A percentile compares a stretch with the other conserved stretches of the same genome.
Evolutionary conservation across 2,888 invertebrate genomes (phyloP).

Genomic region (Ochropleura leucogaster): DNA sequence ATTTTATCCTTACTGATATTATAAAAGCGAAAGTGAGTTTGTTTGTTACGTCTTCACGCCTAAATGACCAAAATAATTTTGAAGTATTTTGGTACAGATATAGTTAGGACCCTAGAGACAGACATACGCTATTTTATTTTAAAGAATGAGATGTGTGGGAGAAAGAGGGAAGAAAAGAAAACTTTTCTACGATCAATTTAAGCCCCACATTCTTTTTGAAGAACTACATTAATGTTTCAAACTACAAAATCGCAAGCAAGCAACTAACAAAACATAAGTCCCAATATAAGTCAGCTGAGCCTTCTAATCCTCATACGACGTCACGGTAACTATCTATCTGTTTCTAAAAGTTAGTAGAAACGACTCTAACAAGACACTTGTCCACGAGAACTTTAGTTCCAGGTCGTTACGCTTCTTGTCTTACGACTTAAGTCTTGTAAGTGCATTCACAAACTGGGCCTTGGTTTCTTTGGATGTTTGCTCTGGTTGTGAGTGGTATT

Average conservation of each 20-base stretch:
- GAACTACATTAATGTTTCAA: neutral
- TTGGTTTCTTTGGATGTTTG: conserved; percentile 34
- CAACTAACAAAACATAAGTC: conserved; percentile 49
- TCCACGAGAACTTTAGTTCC: conserved; percentile 64
- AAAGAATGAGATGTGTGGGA: too few species aligned
- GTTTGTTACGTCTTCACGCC: too few species aligned
- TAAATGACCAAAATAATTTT: too few species aligned
- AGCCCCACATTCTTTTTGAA: too few species aligned
- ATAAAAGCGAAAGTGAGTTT: too few species aligned
- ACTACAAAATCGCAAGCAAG: conserved; percentile 18
- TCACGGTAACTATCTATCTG: conserved; percentile 67
- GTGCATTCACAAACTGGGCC: conserved; percentile 43
- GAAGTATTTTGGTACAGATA: too few species aligned
- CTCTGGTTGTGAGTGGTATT: conserved; percentile 12
- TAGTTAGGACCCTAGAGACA: too few species aligned
- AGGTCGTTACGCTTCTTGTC: conserved; percentile 68
- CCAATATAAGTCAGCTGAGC: conserved; percentile 41
- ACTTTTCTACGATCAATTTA: too few species aligned
- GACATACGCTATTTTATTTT: too few species aligned
- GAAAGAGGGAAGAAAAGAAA: too few species aligned
- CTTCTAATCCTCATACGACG: conserved; percentile 55
- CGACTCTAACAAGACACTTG: conserved; percentile 72
- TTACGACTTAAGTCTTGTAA: conserved; percentile 54
- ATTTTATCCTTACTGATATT: too few species aligned
- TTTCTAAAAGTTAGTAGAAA: conserved; percentile 64